phyloP scores from a whole-genome alignment of 2,113 vertebrate genomes.

The Eulemur macaco region DNA sequence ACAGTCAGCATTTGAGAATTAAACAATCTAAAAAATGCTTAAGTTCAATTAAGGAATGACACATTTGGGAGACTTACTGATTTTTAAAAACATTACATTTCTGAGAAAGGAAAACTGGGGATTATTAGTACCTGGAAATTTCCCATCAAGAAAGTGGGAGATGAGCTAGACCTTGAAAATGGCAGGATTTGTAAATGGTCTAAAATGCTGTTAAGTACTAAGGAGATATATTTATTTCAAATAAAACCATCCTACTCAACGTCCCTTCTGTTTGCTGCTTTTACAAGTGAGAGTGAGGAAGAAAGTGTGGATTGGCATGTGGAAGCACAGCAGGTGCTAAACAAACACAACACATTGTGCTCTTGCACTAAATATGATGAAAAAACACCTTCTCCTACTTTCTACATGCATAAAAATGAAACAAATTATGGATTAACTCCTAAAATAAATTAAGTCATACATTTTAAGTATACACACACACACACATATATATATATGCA shows the following conservation, averaged over 20 bases:
- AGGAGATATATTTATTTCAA: neutral
- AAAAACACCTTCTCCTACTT: neutral
- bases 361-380: neutral
- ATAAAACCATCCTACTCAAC: neutral
- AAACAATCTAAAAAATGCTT: neutral
- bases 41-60: neutral
- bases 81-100: neutral
- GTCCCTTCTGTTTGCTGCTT: constrained; percentile 8
- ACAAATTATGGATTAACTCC: neutral
- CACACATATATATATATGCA: neutral
- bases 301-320: neutral
- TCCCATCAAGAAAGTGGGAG: neutral
- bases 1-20: neutral
- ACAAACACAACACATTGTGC: neutral
- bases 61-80: neutral
- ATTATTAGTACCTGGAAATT: neutral
- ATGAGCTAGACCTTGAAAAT: neutral
- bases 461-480: neutral
- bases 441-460: neutral
- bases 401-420: neutral
- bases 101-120: neutral
- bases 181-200: neutral
- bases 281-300: neutral
- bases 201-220: neutral
- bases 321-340: constrained; percentile 15